Conservation (phyloP, 2,797 vertebrate genomes). For the Malacoctenus gilli region DNA sequence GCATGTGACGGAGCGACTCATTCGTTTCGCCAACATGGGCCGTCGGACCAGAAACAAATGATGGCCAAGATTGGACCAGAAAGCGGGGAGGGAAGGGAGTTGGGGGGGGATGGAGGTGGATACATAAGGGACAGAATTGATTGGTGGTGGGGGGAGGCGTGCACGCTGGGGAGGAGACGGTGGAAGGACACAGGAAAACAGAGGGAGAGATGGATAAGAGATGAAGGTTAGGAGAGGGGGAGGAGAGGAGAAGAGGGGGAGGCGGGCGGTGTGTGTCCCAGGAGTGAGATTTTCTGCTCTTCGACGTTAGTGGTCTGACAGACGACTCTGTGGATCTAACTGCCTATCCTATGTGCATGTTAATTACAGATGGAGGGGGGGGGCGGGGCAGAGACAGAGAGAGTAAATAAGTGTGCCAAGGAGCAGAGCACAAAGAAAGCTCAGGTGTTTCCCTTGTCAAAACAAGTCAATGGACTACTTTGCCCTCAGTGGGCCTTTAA, state of each 20-base stretch:
- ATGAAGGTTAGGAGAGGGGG: constrained; percentile 34
- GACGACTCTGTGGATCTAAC: constrained; percentile 58
- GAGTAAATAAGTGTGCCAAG: constrained; percentile 30
- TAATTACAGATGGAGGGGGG: constrained; percentile 61
- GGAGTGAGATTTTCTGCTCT: constrained; percentile 62
- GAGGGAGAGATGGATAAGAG: constrained; percentile 38
- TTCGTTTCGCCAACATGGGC: too few relatives aligned
- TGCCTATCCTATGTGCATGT: constrained; percentile 67
- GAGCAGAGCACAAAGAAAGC: constrained; percentile 58
- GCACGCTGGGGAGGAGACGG: background rate
- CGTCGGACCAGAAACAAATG: too few relatives aligned
- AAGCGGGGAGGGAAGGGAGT: background rate
- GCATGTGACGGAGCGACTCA: too few relatives aligned
- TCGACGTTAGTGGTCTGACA: constrained; percentile 58
- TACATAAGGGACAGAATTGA: constrained; percentile 17
- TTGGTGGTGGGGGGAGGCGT: constrained; percentile 25
- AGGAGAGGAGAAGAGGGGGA: constrained; percentile 32
- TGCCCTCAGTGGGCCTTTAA: constrained; percentile 24
- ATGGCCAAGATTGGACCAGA: background rate
- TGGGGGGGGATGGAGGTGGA: constrained; percentile 12
- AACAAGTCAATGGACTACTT: constrained; percentile 56
- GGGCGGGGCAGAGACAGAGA: constrained; percentile 6
- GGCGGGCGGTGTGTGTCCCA: constrained; percentile 54
- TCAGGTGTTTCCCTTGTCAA: constrained; percentile 63
- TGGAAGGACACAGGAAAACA: too few relatives aligned